Base-by-base conservation (phyloP, 2,797 vertebrate species). In the Poecilia picta region DNA sequence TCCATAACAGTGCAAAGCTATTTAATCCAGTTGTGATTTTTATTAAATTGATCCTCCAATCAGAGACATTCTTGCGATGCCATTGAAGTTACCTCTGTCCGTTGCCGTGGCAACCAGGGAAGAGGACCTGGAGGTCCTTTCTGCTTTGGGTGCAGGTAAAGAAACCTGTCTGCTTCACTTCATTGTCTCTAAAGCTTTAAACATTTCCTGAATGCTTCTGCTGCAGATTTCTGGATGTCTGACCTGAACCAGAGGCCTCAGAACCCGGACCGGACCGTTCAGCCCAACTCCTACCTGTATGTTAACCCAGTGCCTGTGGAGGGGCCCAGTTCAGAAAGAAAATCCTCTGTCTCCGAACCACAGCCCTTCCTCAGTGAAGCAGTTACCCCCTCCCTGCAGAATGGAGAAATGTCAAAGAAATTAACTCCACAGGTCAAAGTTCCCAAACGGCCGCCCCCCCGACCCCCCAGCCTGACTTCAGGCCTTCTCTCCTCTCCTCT, bases 151-250 rank as follows among this genome's bases (percentile, higher is more conserved):
- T 46, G 93, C 96, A 94, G 97, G 98, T 99, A 96, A 78, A 82
- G 71, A 72, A 43, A 66, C 62, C 74, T 36, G 33, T 20, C 46
- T 28, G 78, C 10, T 66, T 55, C 11, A 33, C 2, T 73, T 7
- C 45, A 8, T 39, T 47, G 25, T 41, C 46, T 70, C 23, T 13
- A 23, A 73, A 18, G 16, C 31, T 20, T 31, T 23, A 11, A 41
- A 70, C 8, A 20, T 41, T 25, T 68, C 23, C 2, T 4, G 66
- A 8, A 62, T 73, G 23, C 28, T 33, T 83, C 1, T 84, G 46
- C 45, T 74, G 72, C 93, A 99, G 98, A 97, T 92, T 99, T 98
- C 93, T 99, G 98, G 98, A 95, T 92, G 36, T 98, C 97, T 4
- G 93, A 94, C 0, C 90, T 97, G 88, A 97, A 97, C 87, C 92